Evolutionary conservation across 2,888 invertebrate species (phyloP).

Genomic region (Hypolimnas misippus): DNA sequence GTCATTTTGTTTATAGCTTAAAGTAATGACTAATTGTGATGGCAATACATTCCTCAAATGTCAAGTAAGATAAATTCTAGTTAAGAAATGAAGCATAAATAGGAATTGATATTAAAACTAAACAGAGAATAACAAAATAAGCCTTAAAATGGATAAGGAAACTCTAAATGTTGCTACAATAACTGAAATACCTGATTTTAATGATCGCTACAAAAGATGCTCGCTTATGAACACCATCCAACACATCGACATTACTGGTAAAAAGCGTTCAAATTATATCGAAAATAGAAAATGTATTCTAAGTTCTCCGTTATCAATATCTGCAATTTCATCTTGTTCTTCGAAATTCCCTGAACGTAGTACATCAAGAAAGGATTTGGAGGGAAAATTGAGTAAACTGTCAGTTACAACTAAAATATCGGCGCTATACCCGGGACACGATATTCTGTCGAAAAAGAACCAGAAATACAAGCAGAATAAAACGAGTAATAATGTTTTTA

Average conservation of each 20-base stretch:
- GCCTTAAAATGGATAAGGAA: constrained; percentile 30
- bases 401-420: constrained; percentile 53
- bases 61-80: constrained; percentile 4
- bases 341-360: constrained; percentile 34
- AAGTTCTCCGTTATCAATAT: constrained; percentile 28
- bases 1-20: too few relatives aligned
- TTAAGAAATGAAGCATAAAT: not conserved
- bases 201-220: constrained; percentile 51
- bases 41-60: too few relatives aligned
- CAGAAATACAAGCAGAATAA: constrained; percentile 15
- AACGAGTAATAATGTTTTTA: constrained; percentile 26
- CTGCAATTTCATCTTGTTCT: constrained; percentile 50
- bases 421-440: constrained; percentile 55
- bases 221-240: constrained; percentile 51
- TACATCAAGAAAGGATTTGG: constrained; percentile 27
- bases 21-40: too few relatives aligned
- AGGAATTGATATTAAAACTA: not conserved
- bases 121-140: too few relatives aligned
- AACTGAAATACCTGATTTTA: constrained; percentile 9
- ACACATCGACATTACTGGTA: constrained; percentile 60
- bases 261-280: constrained; percentile 43
- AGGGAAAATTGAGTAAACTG: constrained; percentile 49
- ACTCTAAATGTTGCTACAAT: constrained; percentile 24
- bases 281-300: constrained; percentile 40
- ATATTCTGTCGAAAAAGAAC: constrained; percentile 51